phyloP scores from a whole-genome alignment of 2,888 invertebrate species.

The Zaprionus lineosus region DNA sequence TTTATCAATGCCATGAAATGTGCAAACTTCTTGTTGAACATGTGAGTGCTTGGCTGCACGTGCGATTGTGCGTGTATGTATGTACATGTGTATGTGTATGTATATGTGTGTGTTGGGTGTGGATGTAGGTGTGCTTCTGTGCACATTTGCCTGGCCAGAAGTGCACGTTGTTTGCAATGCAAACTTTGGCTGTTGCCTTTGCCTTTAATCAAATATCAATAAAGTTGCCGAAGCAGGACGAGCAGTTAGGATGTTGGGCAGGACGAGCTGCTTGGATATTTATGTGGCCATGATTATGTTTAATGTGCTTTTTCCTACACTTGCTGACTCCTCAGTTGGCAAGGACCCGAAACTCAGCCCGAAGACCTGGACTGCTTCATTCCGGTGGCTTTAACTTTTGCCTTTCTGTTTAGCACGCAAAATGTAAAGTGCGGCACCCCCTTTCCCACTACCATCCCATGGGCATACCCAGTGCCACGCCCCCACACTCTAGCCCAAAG shows the following conservation, averaged over 20 bases:
- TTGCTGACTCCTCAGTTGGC: not conserved
- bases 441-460: not conserved
- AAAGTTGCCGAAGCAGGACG: constrained; percentile 23
- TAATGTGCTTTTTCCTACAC: constrained; percentile 34
- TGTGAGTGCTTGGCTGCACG: not conserved
- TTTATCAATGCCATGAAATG: constrained; percentile 29
- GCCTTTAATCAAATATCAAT: constrained; percentile 66
- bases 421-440: constrained; percentile 26
- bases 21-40: too few relatives aligned
- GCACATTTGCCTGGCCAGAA: constrained; percentile 31
- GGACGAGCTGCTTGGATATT: constrained; percentile 6
- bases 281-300: constrained; percentile 64
- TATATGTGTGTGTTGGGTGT: not conserved
- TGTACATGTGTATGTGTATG: not conserved
- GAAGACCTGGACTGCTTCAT: constrained; percentile 1
- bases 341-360: not conserved
- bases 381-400: constrained; percentile 36
- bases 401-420: constrained; percentile 38
- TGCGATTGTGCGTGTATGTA: not conserved
- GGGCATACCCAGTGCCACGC: not conserved
- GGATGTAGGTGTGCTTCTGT: not conserved
- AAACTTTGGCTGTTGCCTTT: constrained; percentile 49
- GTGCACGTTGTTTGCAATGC: constrained; percentile 64
- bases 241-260: constrained; percentile 23
- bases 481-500: not conserved